Conservation (phyloP, 2,797 vertebrate species). For the Arremon aurantiirostris region DNA sequence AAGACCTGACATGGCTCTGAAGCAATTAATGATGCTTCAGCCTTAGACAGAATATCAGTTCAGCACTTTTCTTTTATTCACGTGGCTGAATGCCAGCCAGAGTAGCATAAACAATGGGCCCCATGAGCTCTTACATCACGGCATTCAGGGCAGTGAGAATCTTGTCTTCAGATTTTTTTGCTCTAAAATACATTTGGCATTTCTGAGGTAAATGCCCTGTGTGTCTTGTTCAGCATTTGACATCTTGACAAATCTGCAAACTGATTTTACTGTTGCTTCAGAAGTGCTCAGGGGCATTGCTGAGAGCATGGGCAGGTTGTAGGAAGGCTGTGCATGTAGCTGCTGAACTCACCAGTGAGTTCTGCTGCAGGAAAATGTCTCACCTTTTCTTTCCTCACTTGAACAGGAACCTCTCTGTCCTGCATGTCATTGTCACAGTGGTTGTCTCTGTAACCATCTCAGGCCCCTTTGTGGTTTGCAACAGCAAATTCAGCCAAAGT, state of each 20-base stretch:
- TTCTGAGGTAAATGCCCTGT: background rate
- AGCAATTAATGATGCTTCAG: conserved; percentile 4
- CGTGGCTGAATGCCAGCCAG: background rate
- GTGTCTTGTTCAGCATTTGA: background rate
- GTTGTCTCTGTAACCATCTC: background rate
- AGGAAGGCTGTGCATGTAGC: background rate
- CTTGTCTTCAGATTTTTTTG: background rate
- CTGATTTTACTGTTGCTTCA: background rate
- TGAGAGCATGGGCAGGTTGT: background rate
- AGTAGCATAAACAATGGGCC: background rate
- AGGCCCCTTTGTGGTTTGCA: background rate
- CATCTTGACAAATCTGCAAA: background rate
- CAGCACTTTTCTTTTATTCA: conserved; percentile 18
- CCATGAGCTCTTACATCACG: background rate
- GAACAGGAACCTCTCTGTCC: background rate
- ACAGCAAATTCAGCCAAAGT: background rate
- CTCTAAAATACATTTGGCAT: background rate
- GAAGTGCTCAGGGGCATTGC: background rate
- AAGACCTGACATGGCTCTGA: background rate
- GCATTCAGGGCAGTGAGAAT: background rate
- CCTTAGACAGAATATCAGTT: conserved; percentile 1
- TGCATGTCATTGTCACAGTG: background rate
- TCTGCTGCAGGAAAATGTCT: background rate
- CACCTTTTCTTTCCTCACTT: background rate
- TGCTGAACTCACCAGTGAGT: background rate